phyloP scores from a whole-genome alignment of 2,888 invertebrate species.

The Carabus problematicus region DNA sequence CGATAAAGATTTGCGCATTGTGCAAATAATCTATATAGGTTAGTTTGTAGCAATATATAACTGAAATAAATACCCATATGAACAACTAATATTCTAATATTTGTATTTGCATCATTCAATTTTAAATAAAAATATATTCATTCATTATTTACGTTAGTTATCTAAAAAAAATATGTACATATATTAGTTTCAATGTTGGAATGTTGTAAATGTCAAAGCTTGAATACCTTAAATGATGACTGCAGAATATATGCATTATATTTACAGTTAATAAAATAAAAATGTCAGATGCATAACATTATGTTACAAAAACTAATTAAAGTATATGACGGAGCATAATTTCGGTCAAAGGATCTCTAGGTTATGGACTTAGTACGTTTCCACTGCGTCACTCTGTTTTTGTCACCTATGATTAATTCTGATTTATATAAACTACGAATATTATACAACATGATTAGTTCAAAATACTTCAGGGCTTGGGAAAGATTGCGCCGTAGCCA shows the following conservation, averaged over 20 bases:
- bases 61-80: not conserved
- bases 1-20: constrained; percentile 33
- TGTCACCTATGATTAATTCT: constrained; percentile 66
- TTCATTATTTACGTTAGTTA: not conserved
- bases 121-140: not conserved
- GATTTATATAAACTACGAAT: not conserved
- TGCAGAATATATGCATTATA: too few species aligned
- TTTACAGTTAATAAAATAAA: too few species aligned
- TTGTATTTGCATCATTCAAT: not conserved
- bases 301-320: constrained; percentile 56
- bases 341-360: constrained; percentile 88
- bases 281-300: too few species aligned
- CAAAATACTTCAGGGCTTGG: too few species aligned
- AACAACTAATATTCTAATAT: not conserved
- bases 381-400: constrained; percentile 83
- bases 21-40: not conserved
- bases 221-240: too few species aligned
- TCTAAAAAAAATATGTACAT: too few species aligned
- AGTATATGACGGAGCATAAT: constrained; percentile 81
- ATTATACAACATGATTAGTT: too few species aligned
- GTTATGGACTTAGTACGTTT: constrained; percentile 86
- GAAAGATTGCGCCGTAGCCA: too few species aligned
- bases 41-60: not conserved
- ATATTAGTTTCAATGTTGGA: too few species aligned
- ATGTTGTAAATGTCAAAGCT: too few species aligned